These are phyloP conservation scores for Anabas testudineus DNA, from an alignment of 2,797 vertebrate species.

Conservation along the genomic window DNA sequence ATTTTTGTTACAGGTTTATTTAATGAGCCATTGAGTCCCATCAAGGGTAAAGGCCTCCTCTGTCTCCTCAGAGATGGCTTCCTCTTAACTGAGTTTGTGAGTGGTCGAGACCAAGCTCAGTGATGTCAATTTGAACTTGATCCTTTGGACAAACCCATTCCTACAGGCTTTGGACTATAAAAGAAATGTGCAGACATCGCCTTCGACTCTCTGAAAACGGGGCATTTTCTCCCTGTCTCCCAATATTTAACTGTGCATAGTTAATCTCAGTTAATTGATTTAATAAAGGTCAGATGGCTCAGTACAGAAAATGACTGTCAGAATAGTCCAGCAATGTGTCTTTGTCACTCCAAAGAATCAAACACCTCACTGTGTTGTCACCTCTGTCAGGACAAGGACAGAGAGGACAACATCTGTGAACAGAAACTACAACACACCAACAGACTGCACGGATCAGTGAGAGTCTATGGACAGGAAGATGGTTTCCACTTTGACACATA, in stretches of 20 bases:
- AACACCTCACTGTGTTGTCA: constrained; percentile 30
- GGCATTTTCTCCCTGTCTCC: not conserved
- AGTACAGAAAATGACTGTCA: not conserved
- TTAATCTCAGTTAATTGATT: not conserved
- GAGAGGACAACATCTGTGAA: constrained; percentile 17
- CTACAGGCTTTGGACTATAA: not conserved
- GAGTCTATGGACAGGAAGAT: not conserved
- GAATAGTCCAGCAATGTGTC: not conserved
- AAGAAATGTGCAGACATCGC: not conserved
- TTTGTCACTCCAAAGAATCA: constrained; percentile 25
- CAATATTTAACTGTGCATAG: not conserved
- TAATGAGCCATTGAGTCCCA: not conserved
- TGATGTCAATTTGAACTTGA: constrained; percentile 5
- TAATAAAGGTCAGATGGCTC: no score
- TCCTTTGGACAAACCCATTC: not conserved
- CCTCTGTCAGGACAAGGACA: constrained; percentile 30
- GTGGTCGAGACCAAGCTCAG: constrained; percentile 4
- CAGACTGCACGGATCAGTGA: constrained; percentile 10
- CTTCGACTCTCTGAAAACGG: not conserved
- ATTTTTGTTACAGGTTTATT: constrained; percentile 1
- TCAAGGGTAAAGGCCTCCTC: not conserved
- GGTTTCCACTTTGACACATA: not conserved
- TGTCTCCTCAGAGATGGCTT: no score
- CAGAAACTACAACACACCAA: constrained; percentile 16
- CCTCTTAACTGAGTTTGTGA: constrained; percentile 21